These are phyloP conservation scores for Tamandua tetradactyla DNA, from an alignment of 2,797 vertebrate species.

Conservation along the genomic window DNA sequence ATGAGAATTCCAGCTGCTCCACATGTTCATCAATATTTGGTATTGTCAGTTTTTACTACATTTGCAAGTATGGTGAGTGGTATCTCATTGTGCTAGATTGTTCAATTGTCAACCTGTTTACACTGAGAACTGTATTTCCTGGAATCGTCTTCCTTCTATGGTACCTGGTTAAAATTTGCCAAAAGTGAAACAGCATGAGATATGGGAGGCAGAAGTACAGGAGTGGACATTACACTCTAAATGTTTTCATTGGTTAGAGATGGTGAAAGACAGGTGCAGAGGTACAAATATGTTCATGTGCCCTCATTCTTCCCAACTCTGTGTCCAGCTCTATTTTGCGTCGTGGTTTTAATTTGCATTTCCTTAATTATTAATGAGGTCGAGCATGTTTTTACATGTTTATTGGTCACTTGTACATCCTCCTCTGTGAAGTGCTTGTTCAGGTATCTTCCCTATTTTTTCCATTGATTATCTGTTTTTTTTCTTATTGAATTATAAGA, in stretches of 20 bases:
- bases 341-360: not conserved
- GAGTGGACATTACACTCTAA: not conserved
- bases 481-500: constrained; percentile 33
- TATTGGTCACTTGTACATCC: not conserved
- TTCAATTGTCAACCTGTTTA: not conserved
- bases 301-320: not conserved
- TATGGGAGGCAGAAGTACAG: not conserved
- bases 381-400: not conserved
- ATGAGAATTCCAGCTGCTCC: no score
- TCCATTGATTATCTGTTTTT: not conserved
- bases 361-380: not conserved
- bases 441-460: not conserved
- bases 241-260: not conserved
- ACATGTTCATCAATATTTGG: not conserved
- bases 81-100: not conserved
- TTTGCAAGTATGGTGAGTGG: not conserved
- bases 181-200: not conserved
- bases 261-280: not conserved
- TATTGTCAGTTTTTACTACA: not conserved
- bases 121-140: not conserved
- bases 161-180: not conserved
- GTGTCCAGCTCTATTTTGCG: not conserved
- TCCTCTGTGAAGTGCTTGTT: not conserved
- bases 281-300: not conserved
- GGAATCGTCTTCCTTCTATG: not conserved